phyloP scores from a whole-genome alignment of 1,140 invertebrate genomes.

The Achroia grisella region DNA sequence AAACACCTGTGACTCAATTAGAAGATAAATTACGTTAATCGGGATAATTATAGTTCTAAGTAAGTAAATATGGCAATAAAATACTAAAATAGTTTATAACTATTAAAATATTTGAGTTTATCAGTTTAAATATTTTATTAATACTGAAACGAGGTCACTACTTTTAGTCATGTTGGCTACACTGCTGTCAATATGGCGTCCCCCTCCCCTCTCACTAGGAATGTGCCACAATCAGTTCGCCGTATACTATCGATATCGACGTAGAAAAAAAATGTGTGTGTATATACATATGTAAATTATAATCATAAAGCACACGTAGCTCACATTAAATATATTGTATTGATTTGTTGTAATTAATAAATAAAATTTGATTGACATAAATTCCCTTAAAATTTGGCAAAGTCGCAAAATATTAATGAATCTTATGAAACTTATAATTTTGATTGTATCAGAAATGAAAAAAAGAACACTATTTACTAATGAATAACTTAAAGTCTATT shows the following conservation, averaged over 20 bases:
- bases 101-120: neutral
- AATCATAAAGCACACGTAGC: too few relatives aligned
- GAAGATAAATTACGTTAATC: too few relatives aligned
- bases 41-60: neutral
- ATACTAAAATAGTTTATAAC: neutral
- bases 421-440: too few relatives aligned
- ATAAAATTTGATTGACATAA: too few relatives aligned
- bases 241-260: slow-evolving; percentile 18
- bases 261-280: slow-evolving; percentile 4
- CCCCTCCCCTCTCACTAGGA: slow-evolving; percentile 35
- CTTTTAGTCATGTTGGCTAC: slow-evolving; percentile 28
- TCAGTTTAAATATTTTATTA: neutral
- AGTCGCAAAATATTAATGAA: too few relatives aligned
- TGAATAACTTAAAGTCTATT: too few relatives aligned
- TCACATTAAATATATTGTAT: too few relatives aligned
- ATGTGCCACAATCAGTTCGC: slow-evolving; percentile 14
- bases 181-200: slow-evolving; percentile 24
- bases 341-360: too few relatives aligned
- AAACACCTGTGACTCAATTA: slow-evolving; percentile 29
- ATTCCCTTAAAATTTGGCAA: too few relatives aligned
- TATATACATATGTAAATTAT: neutral
- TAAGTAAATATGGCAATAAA: neutral
- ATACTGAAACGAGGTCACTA: slow-evolving; percentile 6
- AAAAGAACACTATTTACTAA: too few relatives aligned
- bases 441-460: too few relatives aligned